These are phyloP conservation scores for Vandiemenella viatica DNA, from an alignment of 2,888 invertebrate species.

Conservation along the genomic window DNA sequence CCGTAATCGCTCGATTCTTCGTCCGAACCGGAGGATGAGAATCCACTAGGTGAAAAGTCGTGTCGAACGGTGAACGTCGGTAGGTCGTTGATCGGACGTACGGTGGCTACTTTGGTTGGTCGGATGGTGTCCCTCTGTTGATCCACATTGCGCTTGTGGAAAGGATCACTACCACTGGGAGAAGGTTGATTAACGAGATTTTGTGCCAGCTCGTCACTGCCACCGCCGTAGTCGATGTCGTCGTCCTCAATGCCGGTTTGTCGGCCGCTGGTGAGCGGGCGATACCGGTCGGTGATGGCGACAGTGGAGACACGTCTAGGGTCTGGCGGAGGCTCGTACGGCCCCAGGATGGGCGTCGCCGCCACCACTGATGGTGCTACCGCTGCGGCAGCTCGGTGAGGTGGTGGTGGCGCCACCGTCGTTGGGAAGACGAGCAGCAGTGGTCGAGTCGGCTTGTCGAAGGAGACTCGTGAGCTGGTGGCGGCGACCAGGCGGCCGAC, in stretches of 20 bases:
- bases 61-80: slow-evolving; percentile 78
- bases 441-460: neutral
- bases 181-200: slow-evolving; percentile 13
- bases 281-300: slow-evolving; percentile 17
- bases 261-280: neutral
- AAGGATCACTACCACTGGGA: neutral
- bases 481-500: neutral
- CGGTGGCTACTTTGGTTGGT: slow-evolving; percentile 43
- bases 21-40: slow-evolving; percentile 28
- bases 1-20: no score
- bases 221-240: neutral
- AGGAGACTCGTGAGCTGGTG: slow-evolving; percentile 12
- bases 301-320: slow-evolving; percentile 22
- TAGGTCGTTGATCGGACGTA: slow-evolving; percentile 52
- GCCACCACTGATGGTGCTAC: slow-evolving; percentile 5
- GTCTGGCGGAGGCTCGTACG: slow-evolving; percentile 22
- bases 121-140: slow-evolving; percentile 22
- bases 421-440: slow-evolving; percentile 22
- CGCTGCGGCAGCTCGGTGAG: slow-evolving; percentile 20
- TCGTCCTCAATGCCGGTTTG: no score
- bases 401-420: slow-evolving; percentile 1
- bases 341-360: slow-evolving; percentile 13
- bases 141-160: neutral
- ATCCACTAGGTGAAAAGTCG: slow-evolving; percentile 49
- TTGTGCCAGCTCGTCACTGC: slow-evolving; percentile 9